phyloP scores from a whole-genome alignment of 2,113 vertebrate species.

The Nerophis ophidion region DNA sequence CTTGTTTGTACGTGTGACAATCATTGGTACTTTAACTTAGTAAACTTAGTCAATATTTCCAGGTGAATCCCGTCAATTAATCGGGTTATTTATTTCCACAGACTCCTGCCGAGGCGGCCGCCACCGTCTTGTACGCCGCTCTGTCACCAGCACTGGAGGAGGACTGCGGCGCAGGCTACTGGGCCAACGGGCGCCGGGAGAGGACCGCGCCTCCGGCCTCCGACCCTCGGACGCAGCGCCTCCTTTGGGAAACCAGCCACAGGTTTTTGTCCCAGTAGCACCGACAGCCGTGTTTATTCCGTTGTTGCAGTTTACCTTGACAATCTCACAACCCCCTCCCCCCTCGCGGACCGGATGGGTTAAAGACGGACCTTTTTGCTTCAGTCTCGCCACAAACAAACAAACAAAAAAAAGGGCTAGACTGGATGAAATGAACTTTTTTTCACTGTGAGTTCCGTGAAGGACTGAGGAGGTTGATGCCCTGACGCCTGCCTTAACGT shows the following conservation, averaged over 20 bases:
- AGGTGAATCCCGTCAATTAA: too few species aligned
- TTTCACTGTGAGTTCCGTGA: constrained; percentile 32
- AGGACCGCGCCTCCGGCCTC: constrained; percentile 42
- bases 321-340: constrained; percentile 15
- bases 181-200: constrained; percentile 48
- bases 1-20: too few species aligned
- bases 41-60: too few species aligned
- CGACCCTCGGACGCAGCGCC: constrained; percentile 48
- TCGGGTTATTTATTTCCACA: constrained; percentile 17
- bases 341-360: constrained; percentile 32
- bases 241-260: constrained; percentile 59
- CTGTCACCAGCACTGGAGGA: constrained; percentile 57
- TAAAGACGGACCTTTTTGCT: constrained; percentile 14
- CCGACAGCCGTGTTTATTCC: neutral
- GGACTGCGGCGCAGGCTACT: constrained; percentile 52
- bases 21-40: too few species aligned
- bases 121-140: constrained; percentile 44
- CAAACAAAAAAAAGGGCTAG: constrained; percentile 43
- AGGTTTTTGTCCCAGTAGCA: constrained; percentile 50
- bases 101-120: constrained; percentile 60
- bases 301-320: constrained; percentile 21
- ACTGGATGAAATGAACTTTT: constrained; percentile 28
- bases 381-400: constrained; percentile 28
- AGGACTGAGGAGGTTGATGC: constrained; percentile 1
- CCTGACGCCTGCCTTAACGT: constrained; percentile 37